Base-by-base conservation (phyloP, 2,797 vertebrate species). In the Oceanodroma leucorhoa region DNA sequence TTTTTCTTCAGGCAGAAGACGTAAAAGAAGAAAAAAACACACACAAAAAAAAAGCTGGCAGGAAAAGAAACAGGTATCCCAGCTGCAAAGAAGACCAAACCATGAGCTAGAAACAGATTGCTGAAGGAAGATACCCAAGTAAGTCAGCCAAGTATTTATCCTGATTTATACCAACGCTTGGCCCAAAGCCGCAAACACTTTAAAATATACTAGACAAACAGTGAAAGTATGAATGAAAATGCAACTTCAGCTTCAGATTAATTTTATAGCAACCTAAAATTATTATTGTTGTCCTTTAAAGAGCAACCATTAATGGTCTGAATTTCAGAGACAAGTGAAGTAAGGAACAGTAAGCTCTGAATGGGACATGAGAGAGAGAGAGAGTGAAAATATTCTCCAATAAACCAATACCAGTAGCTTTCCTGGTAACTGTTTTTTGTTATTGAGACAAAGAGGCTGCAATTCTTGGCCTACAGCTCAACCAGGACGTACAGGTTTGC, bases 121-220 rank as follows among this genome's bases (percentile, higher is more conserved):
- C 41, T 81, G 82, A 91, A 88, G 67, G 58, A 94, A 94, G 79
- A 80, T 40, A 80, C 30, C 24, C 64, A 91, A 77, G 22, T 50
- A 70, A 91, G 61, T 64, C 83, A 94, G 71, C 54, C 82, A 95
- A 87, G 23, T 83, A 53, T 93, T 91, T 86, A 79, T 81, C 90
- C 58, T 85, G 62, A 86, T 94, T 92, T 81, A 81, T 78, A 80
- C 27, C 30, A 78, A n/a, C 45, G 34, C 43, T 86, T 94, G 79
- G 91, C 53, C 55, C 40, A 88, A 95, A 88, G 58, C 65, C 38
- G 34, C 62, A 71, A 22, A 85, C 21, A 66, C 46, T 75, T 73
- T 45, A 72, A 75, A 92, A 83, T 48, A 88, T 8, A 70, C 62
- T 46, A 29, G 22, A 30, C 1, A 8, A 92, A 67, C 9, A 57